Conservation (phyloP, 1,140 invertebrate species). For the Stenopsyche tienmushanensis region DNA sequence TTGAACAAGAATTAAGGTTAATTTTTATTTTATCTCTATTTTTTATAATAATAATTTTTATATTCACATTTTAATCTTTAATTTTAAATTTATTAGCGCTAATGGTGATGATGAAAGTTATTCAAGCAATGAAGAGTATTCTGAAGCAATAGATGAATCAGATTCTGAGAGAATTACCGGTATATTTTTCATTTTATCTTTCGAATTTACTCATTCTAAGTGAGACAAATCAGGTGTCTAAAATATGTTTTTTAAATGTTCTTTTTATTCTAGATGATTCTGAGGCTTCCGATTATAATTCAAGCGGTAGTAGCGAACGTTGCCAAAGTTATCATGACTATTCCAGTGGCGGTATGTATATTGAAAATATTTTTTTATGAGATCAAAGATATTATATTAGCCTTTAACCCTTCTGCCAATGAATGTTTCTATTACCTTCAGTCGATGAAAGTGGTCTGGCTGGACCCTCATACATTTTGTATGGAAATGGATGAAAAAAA, state of each 20-base stretch:
- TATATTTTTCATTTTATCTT: neutral
- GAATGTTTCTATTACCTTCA: no score
- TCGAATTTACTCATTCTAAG: no score
- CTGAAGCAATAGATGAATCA: slow-evolving; percentile 17
- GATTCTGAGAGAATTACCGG: neutral
- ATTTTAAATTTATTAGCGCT: slow-evolving; percentile 2
- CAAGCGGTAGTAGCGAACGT: slow-evolving; percentile 19
- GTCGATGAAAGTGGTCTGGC: no score
- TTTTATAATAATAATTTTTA: neutral
- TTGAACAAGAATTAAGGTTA: slow-evolving; percentile 22
- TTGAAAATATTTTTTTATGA: no score
- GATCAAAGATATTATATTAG: no score
- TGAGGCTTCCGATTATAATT: slow-evolving; percentile 21
- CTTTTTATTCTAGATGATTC: slow-evolving; percentile 22
- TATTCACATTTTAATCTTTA: neutral
- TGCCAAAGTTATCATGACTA: slow-evolving; percentile 27
- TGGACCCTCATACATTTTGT: no score
- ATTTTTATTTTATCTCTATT: neutral
- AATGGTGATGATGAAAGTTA: slow-evolving; percentile 23
- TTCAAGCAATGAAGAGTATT: slow-evolving; percentile 9
- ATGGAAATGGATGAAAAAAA: no score
- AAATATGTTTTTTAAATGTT: neutral
- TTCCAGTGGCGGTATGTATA: slow-evolving; percentile 30
- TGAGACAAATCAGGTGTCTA: neutral
- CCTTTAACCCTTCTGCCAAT: no score